Base-by-base conservation (phyloP, 2,113 vertebrate species). In the Anolis sagrei region DNA sequence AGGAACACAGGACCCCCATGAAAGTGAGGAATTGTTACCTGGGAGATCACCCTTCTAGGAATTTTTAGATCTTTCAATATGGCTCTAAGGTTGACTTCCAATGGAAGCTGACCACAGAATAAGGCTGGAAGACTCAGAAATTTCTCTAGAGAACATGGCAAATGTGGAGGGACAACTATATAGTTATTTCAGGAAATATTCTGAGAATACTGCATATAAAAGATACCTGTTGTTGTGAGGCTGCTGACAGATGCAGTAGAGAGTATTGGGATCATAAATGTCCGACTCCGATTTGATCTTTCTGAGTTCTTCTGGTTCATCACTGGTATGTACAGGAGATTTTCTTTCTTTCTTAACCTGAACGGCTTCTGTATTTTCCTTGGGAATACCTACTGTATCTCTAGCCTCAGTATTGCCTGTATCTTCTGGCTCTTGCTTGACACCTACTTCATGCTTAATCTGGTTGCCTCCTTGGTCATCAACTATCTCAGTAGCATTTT, bases 161-260 rank as follows among this genome's bases (percentile, higher is more conserved):
- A 44, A 44, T 44, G 5, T 44, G 39, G 39, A 44, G 39, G 39
- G 39, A 44, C 2, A 70, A 23, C n/a, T n/a, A 7, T 44, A 39
- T 5, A 39, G 5, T 23, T 3, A 10, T 10, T 27, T 11, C 13
- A 51, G 29, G 18, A 39, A 54, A 76, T 34, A 39, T 1, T 49
- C 21, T 1, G 72, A 23, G 36, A 68, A 44, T 48, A 73, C 2
- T n/a, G 19, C 48, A 80, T 48, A 58, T 72, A 48, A 3, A 64
- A 64, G 95, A 54, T 94, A 99, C 98, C 98, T 98, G 93, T 98
- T 97, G 89, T 97, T 97, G 54, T 97, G 97, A 62, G 96, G 98
- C 90, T 99, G 97, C 4, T 95, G 96, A 91, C 98, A 99, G 76
- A 98, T 97, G 94, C 98, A 98, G 80, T 97, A 98, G 5, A 98